Evolutionary conservation across 2,888 invertebrate species (phyloP).

Genomic region (Andrena trimmerana): DNA sequence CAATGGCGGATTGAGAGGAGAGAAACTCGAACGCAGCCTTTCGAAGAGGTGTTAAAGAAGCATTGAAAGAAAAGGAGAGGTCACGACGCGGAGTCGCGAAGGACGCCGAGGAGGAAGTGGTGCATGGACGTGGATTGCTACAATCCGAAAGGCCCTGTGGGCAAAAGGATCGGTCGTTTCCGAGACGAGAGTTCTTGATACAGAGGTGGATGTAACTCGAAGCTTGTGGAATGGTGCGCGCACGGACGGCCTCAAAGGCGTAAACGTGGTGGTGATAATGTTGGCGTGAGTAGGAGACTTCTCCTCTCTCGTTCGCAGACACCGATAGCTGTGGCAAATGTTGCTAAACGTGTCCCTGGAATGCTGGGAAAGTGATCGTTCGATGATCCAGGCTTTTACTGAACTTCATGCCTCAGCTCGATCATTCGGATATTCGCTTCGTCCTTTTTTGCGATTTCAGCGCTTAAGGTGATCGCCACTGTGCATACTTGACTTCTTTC

Average conservation of each 20-base stretch:
- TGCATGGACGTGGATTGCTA: slow-evolving; percentile 18
- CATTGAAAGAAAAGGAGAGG: neutral
- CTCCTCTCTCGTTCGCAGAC: slow-evolving; percentile 44
- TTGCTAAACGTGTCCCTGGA: slow-evolving; percentile 71
- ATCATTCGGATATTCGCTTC: neutral
- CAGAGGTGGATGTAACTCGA: slow-evolving; percentile 45
- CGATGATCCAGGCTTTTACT: slow-evolving; percentile 38
- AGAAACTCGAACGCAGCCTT: neutral
- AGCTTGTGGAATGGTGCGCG: slow-evolving; percentile 23
- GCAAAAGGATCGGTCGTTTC: slow-evolving; percentile 37
- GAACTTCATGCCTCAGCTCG: slow-evolving; percentile 23
- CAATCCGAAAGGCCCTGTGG: slow-evolving; percentile 22
- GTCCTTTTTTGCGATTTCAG: neutral
- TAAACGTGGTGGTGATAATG: slow-evolving; percentile 63
- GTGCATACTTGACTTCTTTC: neutral
- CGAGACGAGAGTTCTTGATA: slow-evolving; percentile 15
- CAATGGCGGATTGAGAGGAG: neutral
- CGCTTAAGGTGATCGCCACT: neutral
- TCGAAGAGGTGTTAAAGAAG: neutral
- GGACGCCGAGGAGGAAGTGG: slow-evolving; percentile 44
- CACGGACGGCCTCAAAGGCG: slow-evolving; percentile 50
- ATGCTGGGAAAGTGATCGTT: slow-evolving; percentile 75
- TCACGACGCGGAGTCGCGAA: slow-evolving; percentile 12
- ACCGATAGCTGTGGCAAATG: slow-evolving; percentile 61
- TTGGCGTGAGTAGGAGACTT: slow-evolving; percentile 56